These are phyloP conservation scores for Noctilio leporinus DNA, from an alignment of 2,113 vertebrate genomes.

Conservation along the genomic window DNA sequence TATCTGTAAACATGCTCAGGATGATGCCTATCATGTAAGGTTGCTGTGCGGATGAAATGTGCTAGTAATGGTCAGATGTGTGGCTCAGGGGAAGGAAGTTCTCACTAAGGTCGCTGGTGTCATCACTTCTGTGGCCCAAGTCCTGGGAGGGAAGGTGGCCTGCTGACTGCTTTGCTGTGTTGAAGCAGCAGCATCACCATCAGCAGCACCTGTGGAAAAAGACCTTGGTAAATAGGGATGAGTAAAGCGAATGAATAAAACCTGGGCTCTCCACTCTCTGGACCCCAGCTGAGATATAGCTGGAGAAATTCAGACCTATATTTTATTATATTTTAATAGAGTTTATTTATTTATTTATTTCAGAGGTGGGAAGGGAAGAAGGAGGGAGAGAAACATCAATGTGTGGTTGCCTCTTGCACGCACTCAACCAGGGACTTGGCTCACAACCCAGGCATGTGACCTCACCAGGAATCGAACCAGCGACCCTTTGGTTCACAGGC, in stretches of 20 bases:
- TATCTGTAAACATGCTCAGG: not conserved
- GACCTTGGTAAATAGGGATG: too few species aligned
- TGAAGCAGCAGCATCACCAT: not conserved
- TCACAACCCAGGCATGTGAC: too few species aligned
- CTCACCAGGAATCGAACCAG: too few species aligned
- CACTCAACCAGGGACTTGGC: too few species aligned
- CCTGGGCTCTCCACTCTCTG: too few species aligned
- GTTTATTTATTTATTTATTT: too few species aligned
- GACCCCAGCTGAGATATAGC: not conserved
- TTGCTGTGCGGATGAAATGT: not conserved
- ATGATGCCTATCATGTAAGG: too few species aligned
- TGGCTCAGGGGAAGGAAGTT: not conserved
- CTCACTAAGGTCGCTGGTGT: not conserved
- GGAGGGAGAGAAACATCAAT: too few species aligned
- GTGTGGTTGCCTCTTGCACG: too few species aligned
- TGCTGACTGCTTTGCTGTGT: not conserved
- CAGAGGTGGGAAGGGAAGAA: too few species aligned
- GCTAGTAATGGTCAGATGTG: accelerated
- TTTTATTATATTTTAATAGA: too few species aligned
- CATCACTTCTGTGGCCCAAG: not conserved
- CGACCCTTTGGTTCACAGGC: too few species aligned
- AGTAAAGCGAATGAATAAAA: not conserved
- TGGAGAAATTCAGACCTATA: not conserved
- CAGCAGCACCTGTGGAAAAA: not conserved
- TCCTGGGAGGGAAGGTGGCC: not conserved